Evolutionary conservation across 1,140 invertebrate species (phyloP), one percentile per base, ranked within the genome.

Genomic region (Lepidurus apus): DNA sequence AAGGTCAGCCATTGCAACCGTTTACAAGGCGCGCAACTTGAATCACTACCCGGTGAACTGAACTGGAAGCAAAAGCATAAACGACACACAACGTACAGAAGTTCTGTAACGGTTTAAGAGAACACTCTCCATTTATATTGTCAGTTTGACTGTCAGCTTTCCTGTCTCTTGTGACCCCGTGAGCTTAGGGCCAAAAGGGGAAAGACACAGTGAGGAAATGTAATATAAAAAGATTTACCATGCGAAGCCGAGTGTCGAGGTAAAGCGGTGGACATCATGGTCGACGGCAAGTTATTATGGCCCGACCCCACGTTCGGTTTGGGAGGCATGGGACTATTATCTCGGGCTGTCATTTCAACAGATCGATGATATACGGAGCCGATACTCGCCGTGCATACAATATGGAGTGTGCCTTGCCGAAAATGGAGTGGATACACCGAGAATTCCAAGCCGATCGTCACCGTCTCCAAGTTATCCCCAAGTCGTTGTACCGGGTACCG

Each of bases 231-330:
- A 21, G 21, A 13, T 13, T 65, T 65, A 65, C 53, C 53, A 65
- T 65, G 53, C 53, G 53, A 65, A 21, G 53, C 53, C 53, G 21
- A 65, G 53, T 65, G 53, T 65, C 53, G 53, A 21, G 53, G 53
- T 65, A 65, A 17, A 13, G 53, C 53, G 4, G 53, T 65, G 53
- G 53, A 65, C 53, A 65, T 65, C 53, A 65, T 65, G 21, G 53
- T n/a, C 17, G 21, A 65, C 21, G 53, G 53, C 13, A 65, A 65
- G 53, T 65, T 65, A 65, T 65, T 65, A 21, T 65, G 17, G 21
- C 53, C 21, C 53, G 53, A 65, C 53, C 53, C 53, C 17, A 65
- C 17, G 53, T 65, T 65, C 53, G 53, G 53, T 65, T 65, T 65
- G 53, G 53, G 53, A 65, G 13, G 53, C 53, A 65, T 65, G 13